Evolutionary conservation across 1,140 invertebrate genomes (phyloP).

Genomic region (Cydia amplana): DNA sequence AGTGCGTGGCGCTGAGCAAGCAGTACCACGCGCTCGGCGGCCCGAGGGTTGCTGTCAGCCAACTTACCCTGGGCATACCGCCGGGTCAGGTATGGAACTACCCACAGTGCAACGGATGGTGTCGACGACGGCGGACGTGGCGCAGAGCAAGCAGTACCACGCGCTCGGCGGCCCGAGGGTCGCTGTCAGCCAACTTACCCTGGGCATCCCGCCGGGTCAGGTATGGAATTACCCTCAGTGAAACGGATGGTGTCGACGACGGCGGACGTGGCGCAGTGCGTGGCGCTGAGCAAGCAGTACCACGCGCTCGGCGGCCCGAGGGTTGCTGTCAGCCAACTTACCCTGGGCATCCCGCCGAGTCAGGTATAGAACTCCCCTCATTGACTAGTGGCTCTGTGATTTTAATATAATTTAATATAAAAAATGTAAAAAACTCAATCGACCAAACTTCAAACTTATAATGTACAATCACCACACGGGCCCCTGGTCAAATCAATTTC

Average conservation of each 20-base stretch:
- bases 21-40: slow-evolving; percentile 70
- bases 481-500: too few relatives aligned
- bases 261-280: slow-evolving; percentile 64
- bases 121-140: slow-evolving; percentile 50
- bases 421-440: too few relatives aligned
- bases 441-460: too few relatives aligned
- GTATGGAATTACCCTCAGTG: slow-evolving; percentile 45
- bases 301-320: slow-evolving; percentile 64
- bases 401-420: too few relatives aligned
- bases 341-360: slow-evolving; percentile 68
- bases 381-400: too few relatives aligned
- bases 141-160: slow-evolving; percentile 72
- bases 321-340: slow-evolving; percentile 67
- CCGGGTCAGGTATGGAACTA: slow-evolving; percentile 59
- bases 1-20: slow-evolving; percentile 71
- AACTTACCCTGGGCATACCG: slow-evolving; percentile 72
- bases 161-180: slow-evolving; percentile 66
- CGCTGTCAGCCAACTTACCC: slow-evolving; percentile 68
- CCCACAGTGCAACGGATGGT: slow-evolving; percentile 38
- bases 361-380: slow-evolving; percentile 50
- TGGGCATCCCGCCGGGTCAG: slow-evolving; percentile 71
- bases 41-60: slow-evolving; percentile 63
- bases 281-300: slow-evolving; percentile 73
- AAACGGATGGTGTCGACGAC: slow-evolving; percentile 35
- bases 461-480: too few relatives aligned